Conservation (phyloP, 2,888 invertebrate genomes). For the Dasypogon diadema region DNA sequence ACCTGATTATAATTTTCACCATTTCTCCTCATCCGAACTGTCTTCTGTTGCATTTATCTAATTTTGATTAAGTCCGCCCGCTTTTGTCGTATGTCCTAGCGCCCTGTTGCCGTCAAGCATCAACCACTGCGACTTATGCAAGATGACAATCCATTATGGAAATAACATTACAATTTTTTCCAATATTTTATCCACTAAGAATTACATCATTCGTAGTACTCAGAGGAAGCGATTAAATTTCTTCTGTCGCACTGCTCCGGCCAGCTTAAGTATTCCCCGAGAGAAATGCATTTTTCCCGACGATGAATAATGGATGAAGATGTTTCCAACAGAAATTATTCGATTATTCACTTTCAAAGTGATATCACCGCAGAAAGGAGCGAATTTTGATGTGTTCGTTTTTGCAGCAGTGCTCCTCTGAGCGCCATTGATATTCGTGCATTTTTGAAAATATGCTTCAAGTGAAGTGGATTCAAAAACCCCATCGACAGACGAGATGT, state of each 20-base stretch:
- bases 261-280: slow-evolving; percentile 28
- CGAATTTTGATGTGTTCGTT: slow-evolving; percentile 7
- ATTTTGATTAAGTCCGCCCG: slow-evolving; percentile 12
- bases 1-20: too few species aligned
- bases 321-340: slow-evolving; percentile 40
- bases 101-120: background rate
- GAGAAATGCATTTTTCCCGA: slow-evolving; percentile 33
- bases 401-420: background rate
- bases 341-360: slow-evolving; percentile 38
- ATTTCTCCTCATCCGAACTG: too few species aligned
- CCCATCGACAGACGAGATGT: too few species aligned
- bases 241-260: background rate
- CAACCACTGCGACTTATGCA: slow-evolving; percentile 1
- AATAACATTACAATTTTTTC: slow-evolving; percentile 35
- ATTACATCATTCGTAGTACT: slow-evolving; percentile 16
- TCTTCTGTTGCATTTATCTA: slow-evolving; percentile 36
- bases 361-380: slow-evolving; percentile 33
- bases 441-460: too few species aligned
- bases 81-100: background rate
- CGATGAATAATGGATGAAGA: slow-evolving; percentile 38
- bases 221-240: slow-evolving; percentile 23
- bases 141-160: slow-evolving; percentile 34
- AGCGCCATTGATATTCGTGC: too few species aligned
- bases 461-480: too few species aligned
- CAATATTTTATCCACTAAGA: slow-evolving; percentile 37